Percentiles rank a stretch among this genome's conserved stretches.
phyloP scores from a whole-genome alignment of 2,797 vertebrate species.

The Periparus ater region DNA sequence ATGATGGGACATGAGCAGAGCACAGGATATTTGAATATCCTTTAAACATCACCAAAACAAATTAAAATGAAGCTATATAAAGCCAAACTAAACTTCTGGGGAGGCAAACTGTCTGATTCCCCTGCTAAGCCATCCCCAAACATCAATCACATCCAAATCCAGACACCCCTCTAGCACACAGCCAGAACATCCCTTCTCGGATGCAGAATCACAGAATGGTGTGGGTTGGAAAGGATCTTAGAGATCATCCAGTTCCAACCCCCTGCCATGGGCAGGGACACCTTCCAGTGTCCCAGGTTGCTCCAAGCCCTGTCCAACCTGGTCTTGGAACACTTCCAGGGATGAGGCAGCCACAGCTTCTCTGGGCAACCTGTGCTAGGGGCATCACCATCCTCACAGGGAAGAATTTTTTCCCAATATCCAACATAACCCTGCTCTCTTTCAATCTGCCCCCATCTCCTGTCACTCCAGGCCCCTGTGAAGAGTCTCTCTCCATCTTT shows the following conservation, averaged over 20 bases:
- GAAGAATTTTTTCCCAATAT: not conserved
- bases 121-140: not conserved
- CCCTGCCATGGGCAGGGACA: not conserved
- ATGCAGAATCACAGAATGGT: not conserved
- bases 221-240: not conserved
- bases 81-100: not conserved
- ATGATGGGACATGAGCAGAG: not conserved
- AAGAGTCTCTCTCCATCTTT: not conserved
- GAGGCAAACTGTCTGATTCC: not conserved
- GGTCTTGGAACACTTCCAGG: not conserved
- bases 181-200: accelerated
- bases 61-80: not conserved
- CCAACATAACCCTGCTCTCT: accelerated
- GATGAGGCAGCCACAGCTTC: not conserved
- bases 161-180: not conserved
- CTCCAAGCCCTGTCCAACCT: accelerated
- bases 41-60: not conserved
- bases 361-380: not conserved
- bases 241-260: accelerated
- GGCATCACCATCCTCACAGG: accelerated
- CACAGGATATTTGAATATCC: not conserved
- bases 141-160: not conserved
- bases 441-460: not conserved
- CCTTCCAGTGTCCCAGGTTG: accelerated
- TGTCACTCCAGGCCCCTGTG: not conserved